A percentile compares a stretch with the other conserved stretches of the same genome.
Evolutionary conservation across 2,888 invertebrate genomes (phyloP).

Genomic region (Acronicta aceris): DNA sequence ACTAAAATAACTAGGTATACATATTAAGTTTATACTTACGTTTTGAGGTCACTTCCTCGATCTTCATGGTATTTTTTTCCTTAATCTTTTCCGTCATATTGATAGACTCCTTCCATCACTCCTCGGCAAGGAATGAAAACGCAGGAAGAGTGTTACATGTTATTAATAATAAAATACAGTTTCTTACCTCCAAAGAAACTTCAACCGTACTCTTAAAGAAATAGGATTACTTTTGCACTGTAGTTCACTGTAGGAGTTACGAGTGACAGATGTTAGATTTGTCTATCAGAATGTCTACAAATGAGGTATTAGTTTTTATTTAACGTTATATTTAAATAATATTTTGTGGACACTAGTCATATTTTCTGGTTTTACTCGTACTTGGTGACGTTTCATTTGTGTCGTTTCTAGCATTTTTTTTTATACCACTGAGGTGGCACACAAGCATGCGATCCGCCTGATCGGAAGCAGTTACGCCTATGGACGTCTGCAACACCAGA

Average conservation of each 20-base stretch:
- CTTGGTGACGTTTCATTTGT: slow-evolving; percentile 1
- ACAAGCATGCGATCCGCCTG: too few relatives aligned
- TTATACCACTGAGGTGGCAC: too few relatives aligned
- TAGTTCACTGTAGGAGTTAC: background rate
- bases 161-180: slow-evolving; percentile 41
- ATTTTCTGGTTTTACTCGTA: slow-evolving; percentile 12
- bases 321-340: slow-evolving; percentile 24
- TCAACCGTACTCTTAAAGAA: background rate
- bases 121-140: slow-evolving; percentile 44
- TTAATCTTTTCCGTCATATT: slow-evolving; percentile 48
- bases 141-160: slow-evolving; percentile 9
- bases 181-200: slow-evolving; percentile 1
- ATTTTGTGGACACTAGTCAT: slow-evolving; percentile 6
- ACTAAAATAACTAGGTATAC: too few relatives aligned
- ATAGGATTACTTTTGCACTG: slow-evolving; percentile 13
- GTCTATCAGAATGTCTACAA: slow-evolving; percentile 50
- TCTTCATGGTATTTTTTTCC: slow-evolving; percentile 46
- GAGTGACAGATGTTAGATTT: slow-evolving; percentile 29
- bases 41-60: slow-evolving; percentile 45
- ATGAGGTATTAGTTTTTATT: slow-evolving; percentile 19
- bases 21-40: slow-evolving; percentile 45
- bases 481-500: too few relatives aligned
- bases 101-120: slow-evolving; percentile 47
- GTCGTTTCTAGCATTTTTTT: too few relatives aligned
- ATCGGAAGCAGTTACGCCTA: too few relatives aligned